phyloP scores from a whole-genome alignment of 2,113 vertebrate species.

The Heterotilapia buettikoferi region DNA sequence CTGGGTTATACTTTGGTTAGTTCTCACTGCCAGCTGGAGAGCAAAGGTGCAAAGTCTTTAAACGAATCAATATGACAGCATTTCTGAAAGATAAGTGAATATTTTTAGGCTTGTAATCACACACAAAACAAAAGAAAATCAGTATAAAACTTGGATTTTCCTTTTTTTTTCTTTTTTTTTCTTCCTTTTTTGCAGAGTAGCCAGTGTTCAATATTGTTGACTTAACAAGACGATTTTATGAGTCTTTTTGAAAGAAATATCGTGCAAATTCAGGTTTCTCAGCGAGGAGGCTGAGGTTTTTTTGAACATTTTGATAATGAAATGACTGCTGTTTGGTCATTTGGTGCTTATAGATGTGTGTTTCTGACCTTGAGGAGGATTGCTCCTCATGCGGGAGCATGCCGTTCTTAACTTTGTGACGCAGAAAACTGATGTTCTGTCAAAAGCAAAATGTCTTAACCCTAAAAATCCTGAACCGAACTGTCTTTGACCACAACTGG shows the following conservation, averaged over 20 bases:
- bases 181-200: background rate
- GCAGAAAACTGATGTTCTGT: background rate
- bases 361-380: constrained; percentile 17
- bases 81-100: constrained; percentile 2
- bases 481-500: constrained; percentile 33
- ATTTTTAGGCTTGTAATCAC: background rate
- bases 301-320: constrained; percentile 46
- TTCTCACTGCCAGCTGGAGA: constrained; percentile 33
- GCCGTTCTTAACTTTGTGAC: background rate
- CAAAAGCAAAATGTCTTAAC: constrained; percentile 33
- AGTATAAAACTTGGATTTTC: background rate
- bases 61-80: background rate
- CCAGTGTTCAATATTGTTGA: constrained; percentile 14
- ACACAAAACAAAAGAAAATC: background rate
- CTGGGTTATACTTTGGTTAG: background rate
- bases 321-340: constrained; percentile 44
- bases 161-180: background rate
- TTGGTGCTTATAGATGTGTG: constrained; percentile 54
- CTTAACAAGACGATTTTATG: background rate
- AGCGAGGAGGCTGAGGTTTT: constrained; percentile 3
- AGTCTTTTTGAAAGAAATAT: constrained; percentile 18
- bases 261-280: constrained; percentile 29
- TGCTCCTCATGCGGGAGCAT: background rate
- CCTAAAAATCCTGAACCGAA: background rate
- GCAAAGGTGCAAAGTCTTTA: background rate